Evolutionary conservation across 2,113 vertebrate genomes (phyloP), one percentile per base, ranked within the genome.

Genomic region (Meles meles): DNA sequence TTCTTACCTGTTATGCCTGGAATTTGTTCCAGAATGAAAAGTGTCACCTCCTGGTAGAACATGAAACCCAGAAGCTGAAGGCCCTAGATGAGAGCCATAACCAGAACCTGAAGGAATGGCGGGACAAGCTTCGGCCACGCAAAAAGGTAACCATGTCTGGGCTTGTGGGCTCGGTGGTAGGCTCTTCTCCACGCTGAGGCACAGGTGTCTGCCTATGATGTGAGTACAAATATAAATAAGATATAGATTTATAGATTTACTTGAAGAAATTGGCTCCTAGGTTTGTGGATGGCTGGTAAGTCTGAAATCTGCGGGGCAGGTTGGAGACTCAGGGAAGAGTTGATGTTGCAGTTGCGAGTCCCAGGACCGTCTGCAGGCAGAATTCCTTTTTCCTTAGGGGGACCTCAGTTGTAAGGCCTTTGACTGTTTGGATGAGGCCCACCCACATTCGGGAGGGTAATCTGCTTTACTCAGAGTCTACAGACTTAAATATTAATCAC

Each of bases 1-100:
- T 27, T 63, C 76, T 95, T 11, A 87, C 42, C 59, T 61, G 11
- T 86, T 34, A 29, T 72, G 25, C 72, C 83, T 91, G 96, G 57
- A 49, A 92, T 98, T 57, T 83, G 31, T 98, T 96, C 20, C 91
- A 99, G 99, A 99, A 99, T 94, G 99, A 99, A 93, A 99, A 99
- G 88, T 99, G 99, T 81, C 99, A 99, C 98, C 98, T 99, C 92
- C 95, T 99, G 98, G 97, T 99, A 5, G 99, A 99, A 97, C 99
- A 99, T 0, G 99, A 99, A 94, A 99, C 99, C 1, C 99, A 99
- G 98, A 99, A 99, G 98, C 99, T 99, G 59, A 99, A 99, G 95
- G 98, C 98, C 0, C 93, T 99, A 97, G 99, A 99, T 6, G 99
- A 99, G 93, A 98, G 98, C 85, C 99, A 99, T 98, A 99, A 99